Percentiles rank a stretch among this genome's conserved stretches.
These are phyloP conservation scores for Mastomys natalensis DNA, from an alignment of 2,113 vertebrate genomes.

Conservation along the genomic window DNA sequence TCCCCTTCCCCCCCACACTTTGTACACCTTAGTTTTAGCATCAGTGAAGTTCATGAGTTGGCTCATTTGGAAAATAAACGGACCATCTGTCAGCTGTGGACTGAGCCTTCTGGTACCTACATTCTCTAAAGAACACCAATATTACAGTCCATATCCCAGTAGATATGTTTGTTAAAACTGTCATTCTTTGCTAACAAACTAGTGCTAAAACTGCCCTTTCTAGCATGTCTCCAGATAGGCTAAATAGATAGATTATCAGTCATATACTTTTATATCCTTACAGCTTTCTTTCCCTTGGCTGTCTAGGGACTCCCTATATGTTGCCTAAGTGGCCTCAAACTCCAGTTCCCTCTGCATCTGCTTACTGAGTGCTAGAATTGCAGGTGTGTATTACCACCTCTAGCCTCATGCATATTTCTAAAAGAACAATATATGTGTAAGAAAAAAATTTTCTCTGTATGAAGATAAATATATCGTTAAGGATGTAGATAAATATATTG, in stretches of 20 bases:
- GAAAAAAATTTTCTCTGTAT: neutral
- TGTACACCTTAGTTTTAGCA: neutral
- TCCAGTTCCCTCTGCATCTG: neutral
- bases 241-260: neutral
- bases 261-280: neutral
- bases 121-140: neutral
- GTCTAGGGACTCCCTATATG: neutral
- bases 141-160: neutral
- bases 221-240: neutral
- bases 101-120: neutral
- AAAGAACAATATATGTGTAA: neutral
- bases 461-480: conserved; percentile 12
- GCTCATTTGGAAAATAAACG: neutral
- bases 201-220: neutral
- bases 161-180: neutral
- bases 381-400: neutral
- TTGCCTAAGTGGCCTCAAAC: neutral
- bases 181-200: neutral
- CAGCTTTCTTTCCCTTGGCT: neutral
- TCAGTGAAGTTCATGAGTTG: neutral
- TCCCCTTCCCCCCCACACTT: too few relatives aligned
- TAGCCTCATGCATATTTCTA: neutral
- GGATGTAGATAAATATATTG: neutral
- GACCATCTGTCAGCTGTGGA: neutral
- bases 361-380: neutral